Evolutionary conservation across 2,797 vertebrate genomes (phyloP).

Genomic region (Anas bahamensis): DNA sequence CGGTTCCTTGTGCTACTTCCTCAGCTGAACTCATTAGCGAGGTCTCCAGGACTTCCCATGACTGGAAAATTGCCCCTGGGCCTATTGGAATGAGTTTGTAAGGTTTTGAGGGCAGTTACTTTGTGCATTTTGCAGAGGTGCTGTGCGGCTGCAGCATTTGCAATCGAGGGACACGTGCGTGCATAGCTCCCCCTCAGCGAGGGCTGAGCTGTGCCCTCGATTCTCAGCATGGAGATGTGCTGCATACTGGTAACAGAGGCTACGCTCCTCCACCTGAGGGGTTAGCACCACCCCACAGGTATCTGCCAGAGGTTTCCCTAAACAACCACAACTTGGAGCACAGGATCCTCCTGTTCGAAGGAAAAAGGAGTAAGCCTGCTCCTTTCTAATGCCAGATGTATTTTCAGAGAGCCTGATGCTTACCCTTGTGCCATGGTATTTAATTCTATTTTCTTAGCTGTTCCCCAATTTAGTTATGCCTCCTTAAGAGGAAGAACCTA

Average conservation of each 20-base stretch:
- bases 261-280: rapidly evolving
- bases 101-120: slow-evolving; percentile 55
- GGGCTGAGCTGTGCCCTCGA: not conserved
- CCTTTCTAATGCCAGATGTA: not conserved
- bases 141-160: not conserved
- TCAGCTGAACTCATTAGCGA: slow-evolving; percentile 31
- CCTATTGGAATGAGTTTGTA: not conserved
- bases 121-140: not conserved
- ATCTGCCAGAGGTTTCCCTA: not conserved
- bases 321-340: not conserved
- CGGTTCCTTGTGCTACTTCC: not conserved
- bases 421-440: not conserved
- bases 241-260: rapidly evolving
- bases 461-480: not conserved
- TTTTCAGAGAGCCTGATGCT: not conserved
- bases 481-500: not conserved
- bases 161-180: rapidly evolving
- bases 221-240: not conserved
- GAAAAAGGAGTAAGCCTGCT: not conserved
- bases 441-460: not conserved
- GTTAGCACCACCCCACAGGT: not conserved
- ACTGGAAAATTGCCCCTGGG: not conserved
- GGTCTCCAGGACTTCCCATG: not conserved
- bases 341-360: not conserved
- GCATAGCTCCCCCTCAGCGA: not conserved